Conservation (phyloP, 2,113 vertebrate genomes). For the Cebidichthys violaceus region DNA sequence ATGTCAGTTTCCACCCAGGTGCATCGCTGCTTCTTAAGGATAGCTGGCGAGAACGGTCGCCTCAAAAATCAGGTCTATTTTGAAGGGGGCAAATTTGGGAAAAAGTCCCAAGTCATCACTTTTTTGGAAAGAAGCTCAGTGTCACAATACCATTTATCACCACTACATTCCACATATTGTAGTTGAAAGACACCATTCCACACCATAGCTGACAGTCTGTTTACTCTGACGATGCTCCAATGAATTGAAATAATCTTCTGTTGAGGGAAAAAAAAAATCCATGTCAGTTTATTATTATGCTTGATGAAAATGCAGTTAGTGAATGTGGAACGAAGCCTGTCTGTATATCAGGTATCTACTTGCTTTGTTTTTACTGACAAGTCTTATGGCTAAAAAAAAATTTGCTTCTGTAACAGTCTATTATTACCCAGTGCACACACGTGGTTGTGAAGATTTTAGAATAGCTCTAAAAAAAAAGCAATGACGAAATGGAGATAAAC, state of each 20-base stretch:
- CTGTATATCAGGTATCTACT: constrained; percentile 97
- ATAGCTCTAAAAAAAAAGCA: constrained; percentile 90
- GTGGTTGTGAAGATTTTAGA: constrained; percentile 98
- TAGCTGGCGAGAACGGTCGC: constrained; percentile 43
- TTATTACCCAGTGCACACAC: constrained; percentile 93
- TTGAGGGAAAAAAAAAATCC: constrained; percentile 47
- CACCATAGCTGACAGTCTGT: constrained; percentile 80
- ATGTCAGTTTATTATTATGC: constrained; percentile 93
- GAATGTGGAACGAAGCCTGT: constrained; percentile 97
- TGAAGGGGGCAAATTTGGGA: constrained; percentile 54
- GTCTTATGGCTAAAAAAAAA: constrained; percentile 93
- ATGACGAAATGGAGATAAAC: constrained; percentile 89
- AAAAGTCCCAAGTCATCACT: constrained; percentile 43
- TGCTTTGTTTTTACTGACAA: constrained; percentile 98
- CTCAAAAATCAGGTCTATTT: constrained; percentile 58
- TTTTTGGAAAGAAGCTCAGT: constrained; percentile 78
- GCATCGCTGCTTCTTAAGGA: constrained; percentile 45
- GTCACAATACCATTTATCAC: constrained; percentile 84
- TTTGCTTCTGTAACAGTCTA: constrained; percentile 98
- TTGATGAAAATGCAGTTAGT: constrained; percentile 95
- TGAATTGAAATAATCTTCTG: constrained; percentile 77
- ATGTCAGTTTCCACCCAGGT: constrained; percentile 38
- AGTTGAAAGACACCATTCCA: constrained; percentile 82
- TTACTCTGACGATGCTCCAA: constrained; percentile 78
- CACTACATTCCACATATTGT: constrained; percentile 82